Evolutionary conservation across 1,140 invertebrate genomes (phyloP).

Genomic region (Diuraphis noxia): DNA sequence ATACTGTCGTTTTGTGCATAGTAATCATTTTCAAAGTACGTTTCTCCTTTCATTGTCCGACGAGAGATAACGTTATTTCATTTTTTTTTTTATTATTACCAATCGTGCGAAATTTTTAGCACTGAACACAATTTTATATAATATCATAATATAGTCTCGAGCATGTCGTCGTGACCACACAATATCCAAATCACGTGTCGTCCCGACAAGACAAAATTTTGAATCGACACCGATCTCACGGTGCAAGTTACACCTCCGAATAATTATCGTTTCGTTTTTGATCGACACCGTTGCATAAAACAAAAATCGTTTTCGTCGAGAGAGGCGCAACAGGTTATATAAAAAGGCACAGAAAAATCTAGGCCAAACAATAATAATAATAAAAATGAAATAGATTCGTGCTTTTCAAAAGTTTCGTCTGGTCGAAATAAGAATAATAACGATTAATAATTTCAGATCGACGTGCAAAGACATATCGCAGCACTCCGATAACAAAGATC

Average conservation of each 20-base stretch:
- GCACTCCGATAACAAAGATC: not conserved
- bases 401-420: not conserved
- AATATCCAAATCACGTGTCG: conserved; percentile 11
- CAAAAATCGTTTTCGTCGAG: not conserved
- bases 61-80: not conserved
- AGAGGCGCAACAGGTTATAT: not conserved
- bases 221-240: not conserved
- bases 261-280: not conserved
- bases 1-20: not conserved
- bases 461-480: not conserved
- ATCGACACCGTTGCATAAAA: not conserved
- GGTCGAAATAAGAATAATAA: not conserved
- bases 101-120: not conserved
- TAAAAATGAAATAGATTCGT: not conserved
- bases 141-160: not conserved
- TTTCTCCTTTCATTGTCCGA: not conserved
- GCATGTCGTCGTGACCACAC: not conserved
- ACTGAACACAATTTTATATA: not conserved
- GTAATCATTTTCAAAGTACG: not conserved
- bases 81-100: not conserved
- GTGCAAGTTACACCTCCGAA: not conserved
- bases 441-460: not conserved
- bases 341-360: not conserved
- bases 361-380: not conserved
- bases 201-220: not conserved